These are phyloP conservation scores for Bathynomus jamesi DNA, from an alignment of 1,140 invertebrate species.

Conservation along the genomic window DNA sequence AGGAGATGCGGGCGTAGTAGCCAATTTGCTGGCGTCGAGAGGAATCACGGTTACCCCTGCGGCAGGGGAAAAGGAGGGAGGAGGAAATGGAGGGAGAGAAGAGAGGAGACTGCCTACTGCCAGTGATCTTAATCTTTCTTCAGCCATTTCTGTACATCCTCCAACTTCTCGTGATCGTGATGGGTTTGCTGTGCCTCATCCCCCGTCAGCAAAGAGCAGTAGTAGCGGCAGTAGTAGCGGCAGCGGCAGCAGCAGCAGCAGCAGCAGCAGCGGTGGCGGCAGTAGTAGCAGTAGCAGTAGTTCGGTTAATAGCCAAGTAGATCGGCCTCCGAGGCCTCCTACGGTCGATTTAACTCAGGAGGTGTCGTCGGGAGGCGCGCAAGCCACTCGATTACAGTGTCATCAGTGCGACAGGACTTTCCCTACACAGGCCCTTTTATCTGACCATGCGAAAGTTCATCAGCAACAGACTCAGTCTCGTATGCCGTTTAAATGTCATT, in stretches of 20 bases:
- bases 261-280: constrained; percentile 39
- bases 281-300: constrained; percentile 17
- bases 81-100: constrained; percentile 18
- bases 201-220: constrained; percentile 19
- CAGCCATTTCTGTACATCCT: constrained; percentile 58
- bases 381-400: constrained; percentile 41
- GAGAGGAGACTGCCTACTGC: constrained; percentile 33
- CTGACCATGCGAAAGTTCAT: constrained; percentile 48
- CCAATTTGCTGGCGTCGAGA: constrained; percentile 61
- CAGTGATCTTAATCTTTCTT: constrained; percentile 55
- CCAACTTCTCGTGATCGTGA: constrained; percentile 34
- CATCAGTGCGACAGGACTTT: constrained; percentile 51
- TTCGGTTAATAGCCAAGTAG: constrained; percentile 37
- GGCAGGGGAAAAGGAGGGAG: constrained; percentile 39
- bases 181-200: constrained; percentile 36
- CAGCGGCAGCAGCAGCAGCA: constrained; percentile 24
- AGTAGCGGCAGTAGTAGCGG: constrained; percentile 40
- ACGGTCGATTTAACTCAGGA: constrained; percentile 53
- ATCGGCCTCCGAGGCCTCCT: constrained; percentile 49
- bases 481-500: constrained; percentile 53
- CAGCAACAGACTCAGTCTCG: constrained; percentile 38
- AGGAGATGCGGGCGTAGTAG: constrained; percentile 58
- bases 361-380: constrained; percentile 37
- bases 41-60: constrained; percentile 64
- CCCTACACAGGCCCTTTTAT: constrained; percentile 47